A percentile compares a stretch with the other conserved stretches of the same genome.
Conservation (phyloP, 1,140 invertebrate genomes). For the Meloidogyne exigua region DNA sequence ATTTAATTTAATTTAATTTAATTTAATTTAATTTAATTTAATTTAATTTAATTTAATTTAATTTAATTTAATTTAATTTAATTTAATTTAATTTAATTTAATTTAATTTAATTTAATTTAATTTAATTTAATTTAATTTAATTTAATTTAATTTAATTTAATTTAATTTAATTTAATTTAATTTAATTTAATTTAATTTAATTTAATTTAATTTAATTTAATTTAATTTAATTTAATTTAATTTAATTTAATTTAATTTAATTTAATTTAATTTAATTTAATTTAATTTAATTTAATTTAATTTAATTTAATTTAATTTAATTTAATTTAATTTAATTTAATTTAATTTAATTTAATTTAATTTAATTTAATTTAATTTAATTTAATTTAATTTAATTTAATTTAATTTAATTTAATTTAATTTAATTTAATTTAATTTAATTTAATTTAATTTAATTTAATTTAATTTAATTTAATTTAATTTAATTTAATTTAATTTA, state of each 20-base stretch:
- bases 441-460: not conserved
- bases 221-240: constrained; percentile 10
- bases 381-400: constrained; percentile 13
- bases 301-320: constrained; percentile 2
- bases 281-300: constrained; percentile 13
- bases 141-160: not conserved
- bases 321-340: constrained; percentile 10
- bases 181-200: constrained; percentile 13
- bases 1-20: constrained; percentile 2
- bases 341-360: not conserved
- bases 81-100: constrained; percentile 13
- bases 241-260: not conserved
- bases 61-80: constrained; percentile 7
- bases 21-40: constrained; percentile 10
- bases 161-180: constrained; percentile 7
- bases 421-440: constrained; percentile 10
- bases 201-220: constrained; percentile 2
- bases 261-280: constrained; percentile 7
- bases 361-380: constrained; percentile 7
- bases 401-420: constrained; percentile 2
- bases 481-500: constrained; percentile 13
- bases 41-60: not conserved
- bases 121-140: constrained; percentile 10
- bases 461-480: constrained; percentile 7
- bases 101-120: constrained; percentile 2